Evolutionary conservation across 2,113 vertebrate genomes (phyloP).

Genomic region (Tinamus guttatus): DNA sequence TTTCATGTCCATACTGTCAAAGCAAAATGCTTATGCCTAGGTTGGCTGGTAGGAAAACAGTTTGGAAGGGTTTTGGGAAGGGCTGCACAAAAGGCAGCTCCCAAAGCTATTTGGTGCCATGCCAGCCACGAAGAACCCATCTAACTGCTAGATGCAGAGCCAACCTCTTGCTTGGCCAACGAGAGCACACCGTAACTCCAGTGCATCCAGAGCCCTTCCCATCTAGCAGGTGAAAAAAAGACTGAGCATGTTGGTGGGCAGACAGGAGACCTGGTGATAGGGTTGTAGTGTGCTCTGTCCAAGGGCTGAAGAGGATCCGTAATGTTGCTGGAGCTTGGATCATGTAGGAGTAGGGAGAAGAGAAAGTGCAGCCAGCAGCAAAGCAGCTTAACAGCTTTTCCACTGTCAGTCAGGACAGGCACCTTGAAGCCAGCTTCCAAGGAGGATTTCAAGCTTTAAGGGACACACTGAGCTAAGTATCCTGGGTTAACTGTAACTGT

Average conservation of each 20-base stretch:
- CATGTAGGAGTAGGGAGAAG: not conserved
- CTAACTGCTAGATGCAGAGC: not conserved
- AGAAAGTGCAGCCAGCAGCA: not conserved
- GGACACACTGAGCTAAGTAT: not conserved
- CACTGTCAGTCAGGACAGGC: not conserved
- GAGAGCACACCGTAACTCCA: constrained; percentile 26
- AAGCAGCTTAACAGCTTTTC: not conserved
- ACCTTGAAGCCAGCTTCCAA: not conserved
- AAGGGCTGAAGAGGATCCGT: constrained; percentile 19
- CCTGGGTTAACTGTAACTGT: not conserved
- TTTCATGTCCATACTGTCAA: not conserved
- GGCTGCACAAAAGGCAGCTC: not conserved
- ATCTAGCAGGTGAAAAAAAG: constrained; percentile 7
- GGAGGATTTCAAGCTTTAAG: not conserved
- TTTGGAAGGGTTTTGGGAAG: not conserved
- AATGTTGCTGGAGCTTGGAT: not conserved
- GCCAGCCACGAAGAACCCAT: not conserved
- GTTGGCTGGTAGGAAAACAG: not conserved
- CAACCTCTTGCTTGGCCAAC: constrained; percentile 25
- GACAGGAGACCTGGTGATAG: constrained; percentile 14
- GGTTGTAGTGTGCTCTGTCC: constrained; percentile 21
- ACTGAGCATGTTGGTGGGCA: not conserved
- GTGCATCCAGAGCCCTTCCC: constrained; percentile 26
- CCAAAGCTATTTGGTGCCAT: not conserved
- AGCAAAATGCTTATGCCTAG: not conserved